Evolutionary conservation across 2,888 invertebrate genomes (phyloP).

Genomic region (Ochropacha duplaris): DNA sequence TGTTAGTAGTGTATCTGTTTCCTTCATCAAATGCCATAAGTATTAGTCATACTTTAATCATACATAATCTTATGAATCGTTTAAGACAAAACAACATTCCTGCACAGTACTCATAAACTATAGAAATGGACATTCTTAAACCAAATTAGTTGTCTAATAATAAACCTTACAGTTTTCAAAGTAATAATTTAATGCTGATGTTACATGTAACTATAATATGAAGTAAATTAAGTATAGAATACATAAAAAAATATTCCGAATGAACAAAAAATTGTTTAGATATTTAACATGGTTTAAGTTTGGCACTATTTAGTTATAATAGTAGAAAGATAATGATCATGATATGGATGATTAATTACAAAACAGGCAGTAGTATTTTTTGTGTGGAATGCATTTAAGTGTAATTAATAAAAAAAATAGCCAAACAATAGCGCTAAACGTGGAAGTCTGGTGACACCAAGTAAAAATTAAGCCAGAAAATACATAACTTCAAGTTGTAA

Average conservation of each 20-base stretch:
- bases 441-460: neutral
- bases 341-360: neutral
- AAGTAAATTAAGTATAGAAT: neutral
- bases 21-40: constrained; percentile 12
- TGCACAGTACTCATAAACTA: neutral
- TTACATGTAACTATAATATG: neutral
- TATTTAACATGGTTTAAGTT: constrained; percentile 18
- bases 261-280: neutral
- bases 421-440: neutral
- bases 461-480: too few species aligned
- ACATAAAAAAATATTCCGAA: neutral
- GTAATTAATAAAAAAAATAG: neutral
- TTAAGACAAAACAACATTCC: constrained; percentile 8
- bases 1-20: neutral
- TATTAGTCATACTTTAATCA: constrained; percentile 31
- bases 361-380: constrained; percentile 22
- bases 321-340: constrained; percentile 7
- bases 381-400: neutral
- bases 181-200: neutral
- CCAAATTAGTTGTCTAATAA: neutral
- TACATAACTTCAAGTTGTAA: neutral
- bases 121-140: neutral
- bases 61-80: constrained; percentile 30
- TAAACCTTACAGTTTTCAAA: neutral
- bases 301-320: constrained; percentile 37